Percentiles rank a stretch among this genome's conserved stretches.
These are phyloP conservation scores for Noctua janthina DNA, from an alignment of 2,888 invertebrate genomes.

Conservation along the genomic window DNA sequence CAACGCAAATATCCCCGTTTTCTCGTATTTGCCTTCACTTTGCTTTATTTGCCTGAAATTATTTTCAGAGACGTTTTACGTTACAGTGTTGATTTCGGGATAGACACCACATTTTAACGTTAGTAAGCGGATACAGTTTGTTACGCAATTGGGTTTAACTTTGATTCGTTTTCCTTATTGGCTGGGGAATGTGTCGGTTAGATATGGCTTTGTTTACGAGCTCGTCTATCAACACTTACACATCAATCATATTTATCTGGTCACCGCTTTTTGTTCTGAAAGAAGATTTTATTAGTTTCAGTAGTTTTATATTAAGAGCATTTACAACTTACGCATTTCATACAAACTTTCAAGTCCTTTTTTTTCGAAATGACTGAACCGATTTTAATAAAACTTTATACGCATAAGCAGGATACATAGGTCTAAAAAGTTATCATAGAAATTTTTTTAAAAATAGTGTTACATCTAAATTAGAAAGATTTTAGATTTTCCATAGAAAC, in stretches of 20 bases:
- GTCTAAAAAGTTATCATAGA: too few relatives aligned
- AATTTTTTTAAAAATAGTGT: too few relatives aligned
- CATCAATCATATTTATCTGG: constrained; percentile 45
- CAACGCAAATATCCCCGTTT: constrained; percentile 79
- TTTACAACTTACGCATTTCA: too few relatives aligned
- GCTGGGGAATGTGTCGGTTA: constrained; percentile 34
- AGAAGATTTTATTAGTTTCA: not conserved
- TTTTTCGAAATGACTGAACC: too few relatives aligned
- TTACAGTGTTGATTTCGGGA: constrained; percentile 73
- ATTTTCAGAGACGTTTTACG: constrained; percentile 73
- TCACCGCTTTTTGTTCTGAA: not conserved
- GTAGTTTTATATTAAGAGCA: not conserved
- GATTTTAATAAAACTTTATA: too few relatives aligned
- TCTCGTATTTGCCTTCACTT: constrained; percentile 85
- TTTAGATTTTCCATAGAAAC: too few relatives aligned
- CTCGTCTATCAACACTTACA: constrained; percentile 44
- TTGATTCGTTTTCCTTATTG: constrained; percentile 65
- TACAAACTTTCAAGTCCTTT: too few relatives aligned
- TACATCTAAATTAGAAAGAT: too few relatives aligned
- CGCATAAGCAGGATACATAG: too few relatives aligned
- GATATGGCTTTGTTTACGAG: constrained; percentile 58
- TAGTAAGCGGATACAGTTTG: constrained; percentile 60
- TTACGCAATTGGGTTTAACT: constrained; percentile 62
- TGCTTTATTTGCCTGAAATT: constrained; percentile 80
- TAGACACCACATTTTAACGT: constrained; percentile 57